phyloP scores from a whole-genome alignment of 2,888 invertebrate species.

The Toxonevra muliebris region DNA sequence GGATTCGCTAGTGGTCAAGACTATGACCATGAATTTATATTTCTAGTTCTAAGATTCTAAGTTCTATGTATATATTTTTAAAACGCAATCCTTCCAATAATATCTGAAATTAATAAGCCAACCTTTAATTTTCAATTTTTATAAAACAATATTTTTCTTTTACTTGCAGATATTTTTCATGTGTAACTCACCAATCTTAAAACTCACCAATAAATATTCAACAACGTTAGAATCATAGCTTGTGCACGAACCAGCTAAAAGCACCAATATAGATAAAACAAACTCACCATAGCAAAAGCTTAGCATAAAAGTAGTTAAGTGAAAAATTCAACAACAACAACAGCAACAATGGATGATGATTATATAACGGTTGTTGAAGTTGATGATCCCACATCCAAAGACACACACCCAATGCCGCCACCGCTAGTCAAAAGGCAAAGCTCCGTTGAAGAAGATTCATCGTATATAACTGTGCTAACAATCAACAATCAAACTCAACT shows the following conservation, averaged over 20 bases:
- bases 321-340: conserved; percentile 12
- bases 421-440: conserved; percentile 51
- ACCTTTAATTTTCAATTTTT: no score
- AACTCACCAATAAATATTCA: conserved; percentile 19
- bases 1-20: no score
- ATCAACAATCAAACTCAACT: conserved; percentile 65
- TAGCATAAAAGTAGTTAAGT: conserved; percentile 30
- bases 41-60: no score
- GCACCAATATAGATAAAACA: neutral
- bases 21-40: no score
- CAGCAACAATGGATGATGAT: conserved; percentile 52
- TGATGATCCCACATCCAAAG: conserved; percentile 65
- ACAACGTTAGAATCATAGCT: conserved; percentile 18
- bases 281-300: conserved; percentile 27
- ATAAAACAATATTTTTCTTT: no score
- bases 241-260: conserved; percentile 25
- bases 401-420: conserved; percentile 51
- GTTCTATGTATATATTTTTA: no score
- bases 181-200: no score
- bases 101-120: no score
- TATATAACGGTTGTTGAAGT: conserved; percentile 73
- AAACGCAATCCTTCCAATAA: no score
- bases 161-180: no score
- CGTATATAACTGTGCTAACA: conserved; percentile 71
- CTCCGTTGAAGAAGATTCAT: conserved; percentile 58